A percentile compares a stretch with the other conserved stretches of the same genome.
Evolutionary conservation across 2,797 vertebrate species (phyloP).

Genomic region (Xenops minutus): DNA sequence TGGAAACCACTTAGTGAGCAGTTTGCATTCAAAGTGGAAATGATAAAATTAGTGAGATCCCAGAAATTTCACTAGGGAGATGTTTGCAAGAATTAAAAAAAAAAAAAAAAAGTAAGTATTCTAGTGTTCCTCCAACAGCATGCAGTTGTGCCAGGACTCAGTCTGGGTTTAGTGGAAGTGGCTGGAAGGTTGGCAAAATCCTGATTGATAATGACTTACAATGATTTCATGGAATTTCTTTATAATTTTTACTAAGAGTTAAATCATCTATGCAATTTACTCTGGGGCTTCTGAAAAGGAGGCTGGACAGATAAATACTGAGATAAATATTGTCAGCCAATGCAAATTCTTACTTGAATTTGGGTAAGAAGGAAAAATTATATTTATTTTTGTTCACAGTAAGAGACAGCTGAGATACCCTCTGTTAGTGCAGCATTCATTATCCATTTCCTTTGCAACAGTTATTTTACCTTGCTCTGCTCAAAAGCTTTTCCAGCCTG

Average conservation of each 20-base stretch:
- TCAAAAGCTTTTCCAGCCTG: constrained; percentile 14
- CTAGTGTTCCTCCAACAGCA: not conserved
- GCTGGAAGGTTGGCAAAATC: not conserved
- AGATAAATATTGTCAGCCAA: not conserved
- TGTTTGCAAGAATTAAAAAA: not conserved
- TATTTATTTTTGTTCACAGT: not conserved
- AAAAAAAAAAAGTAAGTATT: not conserved
- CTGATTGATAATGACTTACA: not conserved
- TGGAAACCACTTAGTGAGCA: not conserved
- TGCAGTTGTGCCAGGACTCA: not conserved
- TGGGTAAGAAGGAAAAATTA: not conserved
- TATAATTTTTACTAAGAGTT: not conserved
- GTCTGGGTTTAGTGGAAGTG: not conserved
- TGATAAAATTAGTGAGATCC: not conserved
- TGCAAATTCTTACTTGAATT: not conserved
- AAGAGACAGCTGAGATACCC: not conserved
- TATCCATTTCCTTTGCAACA: not conserved
- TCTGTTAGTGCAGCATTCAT: not conserved
- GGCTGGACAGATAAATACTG: not conserved
- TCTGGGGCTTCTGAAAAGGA: not conserved
- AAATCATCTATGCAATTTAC: not conserved
- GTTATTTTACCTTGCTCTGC: not conserved
- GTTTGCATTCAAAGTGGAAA: not conserved
- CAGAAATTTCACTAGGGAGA: not conserved
- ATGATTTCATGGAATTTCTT: not conserved